Conservation (phyloP, 2,797 vertebrate genomes). For the Diceros bicornis region DNA sequence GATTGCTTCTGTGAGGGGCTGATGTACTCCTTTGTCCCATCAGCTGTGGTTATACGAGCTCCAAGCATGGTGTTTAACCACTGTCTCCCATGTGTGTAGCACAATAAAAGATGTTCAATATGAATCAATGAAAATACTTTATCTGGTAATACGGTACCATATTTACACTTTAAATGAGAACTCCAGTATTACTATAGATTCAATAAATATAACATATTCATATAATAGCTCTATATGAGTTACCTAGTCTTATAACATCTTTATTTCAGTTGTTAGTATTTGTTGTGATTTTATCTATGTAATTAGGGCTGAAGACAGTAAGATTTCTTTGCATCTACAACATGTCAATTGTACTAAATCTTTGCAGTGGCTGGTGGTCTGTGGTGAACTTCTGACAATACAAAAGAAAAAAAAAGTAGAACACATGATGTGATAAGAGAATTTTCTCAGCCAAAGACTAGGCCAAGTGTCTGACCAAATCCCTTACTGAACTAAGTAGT, state of each 20-base stretch:
- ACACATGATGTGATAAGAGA: neutral
- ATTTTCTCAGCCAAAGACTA: neutral
- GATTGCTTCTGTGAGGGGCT: neutral
- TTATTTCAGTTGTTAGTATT: neutral
- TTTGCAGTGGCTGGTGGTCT: neutral
- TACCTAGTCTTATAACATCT: neutral
- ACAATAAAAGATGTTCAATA: neutral
- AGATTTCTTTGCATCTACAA: neutral
- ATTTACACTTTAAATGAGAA: neutral
- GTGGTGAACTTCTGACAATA: neutral
- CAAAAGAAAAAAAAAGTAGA: neutral
- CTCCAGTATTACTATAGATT: neutral
- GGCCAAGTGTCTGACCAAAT: neutral
- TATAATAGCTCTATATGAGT: neutral
- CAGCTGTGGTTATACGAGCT: neutral
- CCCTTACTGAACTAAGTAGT: neutral
- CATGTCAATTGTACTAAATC: neutral
- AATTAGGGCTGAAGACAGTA: neutral
- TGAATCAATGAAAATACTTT: neutral
- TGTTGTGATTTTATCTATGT: neutral
- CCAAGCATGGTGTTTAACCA: neutral
- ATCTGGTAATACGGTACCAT: neutral
- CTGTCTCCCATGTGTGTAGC: neutral
- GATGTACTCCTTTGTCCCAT: neutral
- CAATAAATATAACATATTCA: neutral